A percentile compares a stretch with the other conserved stretches of the same genome.
These are phyloP conservation scores for Ostrea denselamellosa DNA, from an alignment of 1,140 invertebrate genomes.

Conservation along the genomic window DNA sequence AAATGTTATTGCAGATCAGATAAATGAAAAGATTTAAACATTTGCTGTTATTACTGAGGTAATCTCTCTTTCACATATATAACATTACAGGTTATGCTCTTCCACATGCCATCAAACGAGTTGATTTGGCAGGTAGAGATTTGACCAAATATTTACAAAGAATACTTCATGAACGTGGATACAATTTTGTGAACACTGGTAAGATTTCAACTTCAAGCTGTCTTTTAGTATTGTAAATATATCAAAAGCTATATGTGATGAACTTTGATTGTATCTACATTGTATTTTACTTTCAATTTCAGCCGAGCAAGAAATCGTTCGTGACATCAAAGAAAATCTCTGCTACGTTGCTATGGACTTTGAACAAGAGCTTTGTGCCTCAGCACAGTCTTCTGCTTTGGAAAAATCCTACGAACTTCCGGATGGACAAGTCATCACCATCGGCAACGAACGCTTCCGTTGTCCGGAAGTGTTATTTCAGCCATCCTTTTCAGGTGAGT, in stretches of 20 bases:
- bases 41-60: slow-evolving; percentile 79
- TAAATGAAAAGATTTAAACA: slow-evolving; percentile 93
- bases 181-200: slow-evolving; percentile 92
- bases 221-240: background rate
- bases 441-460: slow-evolving; percentile 73
- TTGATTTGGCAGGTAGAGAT: slow-evolving; percentile 95
- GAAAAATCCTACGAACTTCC: slow-evolving; percentile 80
- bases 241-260: background rate
- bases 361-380: slow-evolving; percentile 88
- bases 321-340: slow-evolving; percentile 87
- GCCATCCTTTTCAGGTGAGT: slow-evolving; percentile 70
- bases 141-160: slow-evolving; percentile 98
- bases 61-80: too few relatives aligned
- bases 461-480: slow-evolving; percentile 86
- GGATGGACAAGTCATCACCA: slow-evolving; percentile 74
- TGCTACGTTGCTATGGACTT: slow-evolving; percentile 95
- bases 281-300: slow-evolving; percentile 50
- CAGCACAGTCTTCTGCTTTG: slow-evolving; percentile 73
- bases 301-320: slow-evolving; percentile 74
- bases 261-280: background rate
- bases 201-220: slow-evolving; percentile 30
- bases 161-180: slow-evolving; percentile 95
- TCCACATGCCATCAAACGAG: slow-evolving; percentile 89
- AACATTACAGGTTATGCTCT: slow-evolving; percentile 86
- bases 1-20: slow-evolving; percentile 79